Conservation (phyloP, 2,888 invertebrate genomes). For the Leucoma salicis region DNA sequence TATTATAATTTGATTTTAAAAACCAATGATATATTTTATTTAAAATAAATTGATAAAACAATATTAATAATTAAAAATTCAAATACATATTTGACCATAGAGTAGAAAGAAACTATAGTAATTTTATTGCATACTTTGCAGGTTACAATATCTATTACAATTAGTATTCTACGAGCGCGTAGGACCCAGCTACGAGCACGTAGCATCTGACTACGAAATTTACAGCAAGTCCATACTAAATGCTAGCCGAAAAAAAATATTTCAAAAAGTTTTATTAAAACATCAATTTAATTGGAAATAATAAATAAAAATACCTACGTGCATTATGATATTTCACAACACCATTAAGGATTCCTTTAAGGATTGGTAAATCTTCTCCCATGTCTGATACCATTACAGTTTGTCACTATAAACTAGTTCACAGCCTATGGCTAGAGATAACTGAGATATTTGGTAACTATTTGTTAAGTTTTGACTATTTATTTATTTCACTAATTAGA, state of each 20-base stretch:
- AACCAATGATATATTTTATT: no score
- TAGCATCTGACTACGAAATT: slow-evolving; percentile 6
- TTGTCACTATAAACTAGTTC: slow-evolving; percentile 73
- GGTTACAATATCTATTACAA: no score
- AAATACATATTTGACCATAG: no score
- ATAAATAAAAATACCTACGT: slow-evolving; percentile 86
- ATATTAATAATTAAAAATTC: no score
- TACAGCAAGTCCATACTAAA: neutral
- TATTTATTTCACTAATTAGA: slow-evolving; percentile 48
- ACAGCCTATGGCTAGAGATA: slow-evolving; percentile 77
- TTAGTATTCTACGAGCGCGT: no score
- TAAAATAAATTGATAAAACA: no score
- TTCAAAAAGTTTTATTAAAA: neutral
- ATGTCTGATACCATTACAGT: slow-evolving; percentile 83
- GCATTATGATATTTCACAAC: slow-evolving; percentile 96
- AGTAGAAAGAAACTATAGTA: no score
- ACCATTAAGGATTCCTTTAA: slow-evolving; percentile 95
- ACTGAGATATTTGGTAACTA: slow-evolving; percentile 70
- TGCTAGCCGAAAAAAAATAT: no score
- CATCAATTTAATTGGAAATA: neutral
- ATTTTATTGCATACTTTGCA: no score
- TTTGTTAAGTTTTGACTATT: slow-evolving; percentile 53
- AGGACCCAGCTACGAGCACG: slow-evolving; percentile 5
- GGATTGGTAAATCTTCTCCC: slow-evolving; percentile 95
- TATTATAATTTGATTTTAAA: no score